phyloP scores from a whole-genome alignment of 2,113 vertebrate species.

The Ammospiza nelsoni region DNA sequence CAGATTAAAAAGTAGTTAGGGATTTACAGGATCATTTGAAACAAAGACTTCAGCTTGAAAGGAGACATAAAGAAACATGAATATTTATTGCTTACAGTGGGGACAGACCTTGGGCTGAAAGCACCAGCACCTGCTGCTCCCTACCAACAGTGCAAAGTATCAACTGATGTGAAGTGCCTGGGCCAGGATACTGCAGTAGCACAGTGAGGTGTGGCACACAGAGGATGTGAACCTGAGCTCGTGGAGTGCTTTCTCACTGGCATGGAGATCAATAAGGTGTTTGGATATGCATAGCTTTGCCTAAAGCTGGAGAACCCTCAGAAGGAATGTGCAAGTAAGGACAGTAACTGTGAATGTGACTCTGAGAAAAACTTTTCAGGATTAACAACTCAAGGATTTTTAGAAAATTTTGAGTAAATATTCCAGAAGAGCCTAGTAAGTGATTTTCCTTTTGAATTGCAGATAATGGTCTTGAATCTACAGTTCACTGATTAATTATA shows the following conservation, averaged over 20 bases:
- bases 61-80: not conserved
- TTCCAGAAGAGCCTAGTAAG: not conserved
- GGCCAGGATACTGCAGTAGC: not conserved
- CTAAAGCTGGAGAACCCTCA: not conserved
- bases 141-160: fast-evolving
- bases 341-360: not conserved
- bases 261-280: fast-evolving
- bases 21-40: not conserved
- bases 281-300: not conserved
- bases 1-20: not conserved
- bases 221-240: not conserved
- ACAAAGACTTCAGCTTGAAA: not conserved
- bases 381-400: not conserved
- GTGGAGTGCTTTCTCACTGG: not conserved
- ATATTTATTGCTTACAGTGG: not conserved
- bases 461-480: not conserved
- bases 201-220: not conserved
- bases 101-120: not conserved
- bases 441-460: not conserved
- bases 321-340: not conserved
- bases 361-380: not conserved
- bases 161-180: not conserved
- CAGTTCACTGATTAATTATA: not conserved
- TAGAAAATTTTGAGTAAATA: not conserved
- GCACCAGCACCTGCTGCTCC: not conserved